A percentile compares a stretch with the other conserved stretches of the same genome.
Evolutionary conservation across 1,140 invertebrate species (phyloP).

Genomic region (Sweltsa coloradensis): DNA sequence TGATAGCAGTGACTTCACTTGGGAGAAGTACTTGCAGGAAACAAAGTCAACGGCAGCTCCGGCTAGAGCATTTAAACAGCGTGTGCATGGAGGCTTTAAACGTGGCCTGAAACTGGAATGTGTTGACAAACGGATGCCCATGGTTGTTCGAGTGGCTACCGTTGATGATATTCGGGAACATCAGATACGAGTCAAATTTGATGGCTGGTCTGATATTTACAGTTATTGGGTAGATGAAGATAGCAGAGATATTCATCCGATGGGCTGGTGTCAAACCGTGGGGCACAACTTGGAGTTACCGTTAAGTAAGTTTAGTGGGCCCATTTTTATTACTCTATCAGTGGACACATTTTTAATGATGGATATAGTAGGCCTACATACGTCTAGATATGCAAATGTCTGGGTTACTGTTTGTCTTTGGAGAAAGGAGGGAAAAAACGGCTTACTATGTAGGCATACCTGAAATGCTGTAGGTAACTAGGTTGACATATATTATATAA

Average conservation of each 20-base stretch:
- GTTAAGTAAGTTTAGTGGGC: conserved; percentile 40
- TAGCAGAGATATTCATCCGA: conserved; percentile 78
- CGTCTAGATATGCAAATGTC: neutral
- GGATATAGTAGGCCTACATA: neutral
- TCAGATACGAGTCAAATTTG: conserved; percentile 75
- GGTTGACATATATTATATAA: too few species aligned
- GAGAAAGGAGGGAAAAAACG: neutral
- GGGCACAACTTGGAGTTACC: conserved; percentile 76
- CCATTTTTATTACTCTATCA: neutral
- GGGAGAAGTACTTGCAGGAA: conserved; percentile 72
- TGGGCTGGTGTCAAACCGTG: conserved; percentile 81
- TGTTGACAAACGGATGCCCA: conserved; percentile 73
- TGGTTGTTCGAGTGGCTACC: conserved; percentile 74
- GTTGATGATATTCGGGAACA: conserved; percentile 64
- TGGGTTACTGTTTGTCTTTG: neutral
- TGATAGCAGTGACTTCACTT: conserved; percentile 64
- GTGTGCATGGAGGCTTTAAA: conserved; percentile 68
- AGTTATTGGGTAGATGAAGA: conserved; percentile 87
- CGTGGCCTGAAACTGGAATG: conserved; percentile 82
- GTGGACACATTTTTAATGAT: neutral
- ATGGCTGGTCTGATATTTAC: conserved; percentile 79
- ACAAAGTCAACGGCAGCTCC: conserved; percentile 66
- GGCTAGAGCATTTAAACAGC: conserved; percentile 67
- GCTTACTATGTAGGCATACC: neutral
- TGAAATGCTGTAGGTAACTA: too few species aligned